A percentile compares a stretch with the other conserved stretches of the same genome.
Conservation (phyloP, 1,140 invertebrate genomes). For the Heliconius nattereri region DNA sequence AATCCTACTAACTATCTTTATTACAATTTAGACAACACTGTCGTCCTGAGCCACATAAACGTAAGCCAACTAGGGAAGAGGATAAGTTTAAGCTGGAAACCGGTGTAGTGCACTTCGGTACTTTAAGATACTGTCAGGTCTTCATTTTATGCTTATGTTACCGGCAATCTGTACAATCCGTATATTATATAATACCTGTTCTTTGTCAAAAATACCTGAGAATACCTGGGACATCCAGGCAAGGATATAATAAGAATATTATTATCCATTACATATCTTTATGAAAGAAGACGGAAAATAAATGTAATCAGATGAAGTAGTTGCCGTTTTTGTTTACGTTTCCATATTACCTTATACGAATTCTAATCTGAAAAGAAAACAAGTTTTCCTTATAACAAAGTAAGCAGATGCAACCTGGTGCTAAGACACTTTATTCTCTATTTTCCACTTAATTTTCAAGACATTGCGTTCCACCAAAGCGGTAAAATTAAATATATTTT, state of each 20-base stretch:
- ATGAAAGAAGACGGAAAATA: neutral
- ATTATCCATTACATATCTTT: neutral
- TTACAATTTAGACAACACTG: conserved; percentile 16
- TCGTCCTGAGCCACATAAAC: conserved; percentile 16
- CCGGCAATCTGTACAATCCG: too few relatives aligned
- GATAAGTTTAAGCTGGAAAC: conserved; percentile 34
- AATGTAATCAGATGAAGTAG: neutral
- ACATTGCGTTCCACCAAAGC: too few relatives aligned
- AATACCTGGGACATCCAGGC: too few relatives aligned
- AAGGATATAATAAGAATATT: too few relatives aligned
- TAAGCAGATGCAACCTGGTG: neutral
- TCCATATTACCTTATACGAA: neutral
- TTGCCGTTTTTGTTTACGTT: neutral
- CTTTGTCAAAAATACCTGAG: too few relatives aligned
- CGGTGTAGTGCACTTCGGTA: conserved; percentile 22
- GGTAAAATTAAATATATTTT: too few relatives aligned
- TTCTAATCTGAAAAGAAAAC: neutral
- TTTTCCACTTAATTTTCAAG: neutral
- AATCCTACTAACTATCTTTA: neutral
- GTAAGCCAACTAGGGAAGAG: conserved; percentile 28
- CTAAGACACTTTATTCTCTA: neutral
- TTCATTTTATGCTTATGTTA: conserved; percentile 9
- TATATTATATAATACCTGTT: neutral
- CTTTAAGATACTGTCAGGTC: conserved; percentile 24
- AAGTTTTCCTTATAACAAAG: neutral